Evolutionary conservation across 2,113 vertebrate species (phyloP), one percentile per base, ranked within the genome.

Genomic region (Spilogale gracilis): DNA sequence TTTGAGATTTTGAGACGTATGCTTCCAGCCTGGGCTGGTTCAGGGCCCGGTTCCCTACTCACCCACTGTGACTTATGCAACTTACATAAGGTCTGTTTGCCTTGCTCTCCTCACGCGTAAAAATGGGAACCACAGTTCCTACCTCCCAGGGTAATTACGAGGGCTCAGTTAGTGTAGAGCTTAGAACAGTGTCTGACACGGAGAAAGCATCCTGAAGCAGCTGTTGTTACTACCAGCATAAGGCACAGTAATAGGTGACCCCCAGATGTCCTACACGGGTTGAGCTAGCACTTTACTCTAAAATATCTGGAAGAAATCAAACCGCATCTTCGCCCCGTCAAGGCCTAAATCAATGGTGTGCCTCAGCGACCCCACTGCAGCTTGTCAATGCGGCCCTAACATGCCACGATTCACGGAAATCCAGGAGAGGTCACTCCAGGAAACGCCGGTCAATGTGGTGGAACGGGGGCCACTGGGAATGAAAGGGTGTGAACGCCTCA

Each of bases 391-490:
- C 94, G 52, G 83, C 76, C 52, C 60, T 69, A 92, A 81, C 63
- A 88, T 14, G 80, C 43, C 73, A 85, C 93, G 10, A 67, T 89
- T 67, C 38, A 65, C 6, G 95, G 94, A 97, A 43, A 96, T 56
- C 96, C 96, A 90, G 91, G 14, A 58, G 92, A 98, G 95, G 96
- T 90, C 78, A 96, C 38, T 7, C 88, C 25, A 94, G 95, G 91
- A 95, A 88, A 88, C 0, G 4, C 0, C 14, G 91, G 60, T 98
- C 97, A 95, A 93, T 38, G 92, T 71, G 73, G 96, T 96, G 92
- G 96, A 97, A 97, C 92, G 13, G 58, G 61, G 67, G 38, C 96
- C 63, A 56, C 81, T 85, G 0, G 48, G 93, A 97, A 94, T 95
- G 94, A 95, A 96, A 95, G 79, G 60, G 84, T 93, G 91, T 83